Evolutionary conservation across 2,797 vertebrate genomes (phyloP).

Genomic region (Phrynocephalus guinanensis): DNA sequence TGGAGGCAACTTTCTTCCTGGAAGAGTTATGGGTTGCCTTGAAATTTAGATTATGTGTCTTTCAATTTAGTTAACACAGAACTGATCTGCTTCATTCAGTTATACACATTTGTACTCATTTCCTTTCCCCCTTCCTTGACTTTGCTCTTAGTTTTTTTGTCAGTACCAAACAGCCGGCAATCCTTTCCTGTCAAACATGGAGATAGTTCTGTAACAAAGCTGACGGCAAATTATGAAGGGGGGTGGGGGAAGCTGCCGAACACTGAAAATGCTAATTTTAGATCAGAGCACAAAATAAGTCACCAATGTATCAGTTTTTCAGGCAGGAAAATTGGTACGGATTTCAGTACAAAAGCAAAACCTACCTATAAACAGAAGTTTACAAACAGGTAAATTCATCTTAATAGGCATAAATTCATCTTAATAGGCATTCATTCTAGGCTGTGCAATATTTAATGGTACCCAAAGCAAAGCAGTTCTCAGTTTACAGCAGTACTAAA

Average conservation of each 20-base stretch:
- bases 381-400: neutral
- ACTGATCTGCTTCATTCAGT: conserved; percentile 33
- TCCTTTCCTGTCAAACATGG: conserved; percentile 30
- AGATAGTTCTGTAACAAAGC: neutral
- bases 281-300: conserved; percentile 33
- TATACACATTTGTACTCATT: conserved; percentile 34
- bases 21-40: conserved; percentile 34
- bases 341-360: neutral
- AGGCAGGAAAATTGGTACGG: neutral
- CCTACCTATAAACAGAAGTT: neutral
- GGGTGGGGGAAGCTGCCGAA: conserved; percentile 37
- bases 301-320: conserved; percentile 10
- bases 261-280: conserved; percentile 36
- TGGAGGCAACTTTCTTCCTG: conserved; percentile 27
- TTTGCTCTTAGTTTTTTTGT: conserved; percentile 1
- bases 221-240: neutral
- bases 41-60: conserved; percentile 31
- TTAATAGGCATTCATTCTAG: neutral
- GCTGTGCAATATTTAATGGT: neutral
- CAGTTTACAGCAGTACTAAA: neutral
- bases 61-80: conserved; percentile 16
- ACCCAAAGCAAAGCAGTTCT: conserved; percentile 4
- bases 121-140: neutral
- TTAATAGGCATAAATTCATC: neutral
- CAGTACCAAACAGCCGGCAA: conserved; percentile 32